Evolutionary conservation across 2,888 invertebrate species (phyloP), one percentile per base, ranked within the genome.

Genomic region (Drosophila picticornis): DNA sequence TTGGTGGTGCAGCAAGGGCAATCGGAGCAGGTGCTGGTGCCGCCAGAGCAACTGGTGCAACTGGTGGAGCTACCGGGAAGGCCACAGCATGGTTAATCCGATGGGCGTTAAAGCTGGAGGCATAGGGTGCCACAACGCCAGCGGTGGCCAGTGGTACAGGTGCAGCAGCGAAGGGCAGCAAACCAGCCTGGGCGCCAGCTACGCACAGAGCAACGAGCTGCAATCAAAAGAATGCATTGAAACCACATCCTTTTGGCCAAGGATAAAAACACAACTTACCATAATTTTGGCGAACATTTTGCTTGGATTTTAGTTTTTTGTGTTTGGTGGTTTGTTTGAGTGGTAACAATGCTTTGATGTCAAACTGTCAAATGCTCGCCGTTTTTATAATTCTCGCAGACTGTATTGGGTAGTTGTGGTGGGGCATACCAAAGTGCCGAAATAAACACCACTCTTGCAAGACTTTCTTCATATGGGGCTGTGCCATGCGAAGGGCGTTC

Each of bases 21-120:
- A 84, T 34, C 6, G 85, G 75, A 4, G 81, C 70, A 2, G 81
- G 60, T 1, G 67, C 75, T 4, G 81, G 72, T 34, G 81, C 83
- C n/a, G 75, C 72, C 34, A 71, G 27, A 19, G 79, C 68, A 34
- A 78, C 77, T 13, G 77, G 72, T 11, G 81, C 75, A 16, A 75
- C 75, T 11, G 83, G 72, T 83, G 93, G 77, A 5, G 91, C 90
- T 5, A 92, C 91, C 0, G 96, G 96, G 13, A 96, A 94, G 31
- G 96, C 96, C 5, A 96, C 94, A 0, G 96, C 96, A 84, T 96
- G 96, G 93, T 96, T 96, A 65, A 96, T 94, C 27, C 95, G 94
- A 84, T 96, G 96, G 0, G 96, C 96, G 71, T 96, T 96, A 93
- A 96, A 97, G 19, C 96, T 96, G 82, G 95, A 95, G 61, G 96